Base-by-base conservation (phyloP, 1,140 invertebrate genomes). In the Amphibalanus amphitrite region DNA sequence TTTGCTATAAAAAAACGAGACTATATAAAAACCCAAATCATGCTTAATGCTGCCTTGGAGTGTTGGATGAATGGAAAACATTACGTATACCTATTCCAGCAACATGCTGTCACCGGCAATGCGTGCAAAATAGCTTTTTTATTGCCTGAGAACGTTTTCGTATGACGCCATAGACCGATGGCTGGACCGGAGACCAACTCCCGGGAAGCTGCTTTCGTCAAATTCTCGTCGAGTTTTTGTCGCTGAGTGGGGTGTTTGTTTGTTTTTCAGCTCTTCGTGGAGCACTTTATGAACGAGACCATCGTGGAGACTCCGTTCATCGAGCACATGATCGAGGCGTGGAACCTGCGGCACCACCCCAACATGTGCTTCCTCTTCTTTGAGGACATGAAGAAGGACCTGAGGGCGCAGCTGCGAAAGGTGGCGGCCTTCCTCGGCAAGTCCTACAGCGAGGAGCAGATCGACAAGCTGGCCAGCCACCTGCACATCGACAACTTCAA, bases 331-430 rank as follows among this genome's bases (percentile, higher is more conserved):
- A 71, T 67, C 65, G 40, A 74, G n/a, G 89, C 86, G 77, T 93
- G 90, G 90, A 82, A 87, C 28, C 81, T 82, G n/a, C 83, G 86
- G 71, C 75, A 90, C 72, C 85, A 91, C 68, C 83, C 87, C 0
- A 92, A 93, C 75, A 79, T 93, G 3, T 79, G 92, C 0, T 89
- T 94, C 74, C 78, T 93, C 29, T 91, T 86, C 74, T 95, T 90
- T 76, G 91, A 94, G 81, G 90, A 93, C 70, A 88, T 92, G 88
- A 90, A 90, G 40, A 65, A 23, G 6, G 64, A 65, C 26, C 64
- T 65, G 23, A 65, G 64, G 26, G 4, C 23, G 6, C 64, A 65
- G 26, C 3, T 65, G 4, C 23, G 26, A 8, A 65, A 65, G 64
- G 64, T 65, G 64, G 64, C 64, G 3, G 23, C 64, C 25, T 65